A percentile compares a stretch with the other conserved stretches of the same genome.
phyloP scores from a whole-genome alignment of 2,113 vertebrate genomes.

The Anarhynchus alexandrinus region DNA sequence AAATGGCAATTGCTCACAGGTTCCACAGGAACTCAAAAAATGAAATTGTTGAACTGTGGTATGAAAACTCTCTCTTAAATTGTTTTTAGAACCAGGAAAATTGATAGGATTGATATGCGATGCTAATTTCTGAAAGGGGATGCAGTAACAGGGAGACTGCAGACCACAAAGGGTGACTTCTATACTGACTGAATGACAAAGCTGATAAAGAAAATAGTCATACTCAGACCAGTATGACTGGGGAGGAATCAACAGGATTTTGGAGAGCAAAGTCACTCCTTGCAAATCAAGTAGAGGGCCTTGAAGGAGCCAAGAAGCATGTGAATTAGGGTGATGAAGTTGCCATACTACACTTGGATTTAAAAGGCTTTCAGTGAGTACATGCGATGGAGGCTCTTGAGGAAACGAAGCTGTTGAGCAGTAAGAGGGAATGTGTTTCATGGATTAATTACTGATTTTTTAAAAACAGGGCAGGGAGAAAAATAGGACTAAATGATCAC shows the following conservation, averaged over 20 bases:
- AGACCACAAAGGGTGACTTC: not conserved
- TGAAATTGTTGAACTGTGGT: not conserved
- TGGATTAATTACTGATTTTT: not conserved
- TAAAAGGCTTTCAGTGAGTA: not conserved
- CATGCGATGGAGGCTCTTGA: not conserved
- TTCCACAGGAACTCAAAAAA: not conserved
- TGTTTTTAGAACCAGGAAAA: not conserved
- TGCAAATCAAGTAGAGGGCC: not conserved
- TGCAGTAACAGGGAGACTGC: not conserved
- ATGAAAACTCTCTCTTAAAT: not conserved
- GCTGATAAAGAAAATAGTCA: not conserved
- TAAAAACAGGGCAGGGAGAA: not conserved
- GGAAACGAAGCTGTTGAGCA: not conserved
- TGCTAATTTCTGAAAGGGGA: not conserved
- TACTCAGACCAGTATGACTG: not conserved
- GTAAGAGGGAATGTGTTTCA: not conserved
- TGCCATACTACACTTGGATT: not conserved
- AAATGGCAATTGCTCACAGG: not conserved
- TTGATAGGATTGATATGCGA: not conserved
- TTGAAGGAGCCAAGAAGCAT: not conserved
- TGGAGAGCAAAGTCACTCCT: not conserved
- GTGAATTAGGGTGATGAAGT: not conserved
- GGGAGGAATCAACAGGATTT: not conserved
- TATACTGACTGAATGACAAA: not conserved
- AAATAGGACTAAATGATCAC: not conserved